phyloP scores from a whole-genome alignment of 1,140 invertebrate genomes.

The Homalodisca vitripennis region DNA sequence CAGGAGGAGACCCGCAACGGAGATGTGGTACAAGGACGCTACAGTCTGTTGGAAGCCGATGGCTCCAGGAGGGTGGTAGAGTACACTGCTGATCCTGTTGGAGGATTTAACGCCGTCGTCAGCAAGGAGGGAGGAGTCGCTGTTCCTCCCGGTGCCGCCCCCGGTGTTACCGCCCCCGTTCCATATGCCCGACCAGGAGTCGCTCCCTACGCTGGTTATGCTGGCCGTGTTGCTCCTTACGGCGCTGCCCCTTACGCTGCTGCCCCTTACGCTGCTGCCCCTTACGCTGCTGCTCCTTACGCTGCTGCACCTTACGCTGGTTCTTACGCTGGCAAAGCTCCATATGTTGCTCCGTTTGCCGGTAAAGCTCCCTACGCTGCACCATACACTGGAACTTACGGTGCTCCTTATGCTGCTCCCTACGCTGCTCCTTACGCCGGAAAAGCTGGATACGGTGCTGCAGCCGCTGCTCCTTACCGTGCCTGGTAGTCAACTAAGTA shows the following conservation, averaged over 20 bases:
- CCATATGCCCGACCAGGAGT: conserved; percentile 19
- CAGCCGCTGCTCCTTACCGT: not conserved
- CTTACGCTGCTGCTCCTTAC: conserved; percentile 10
- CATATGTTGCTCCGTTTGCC: not conserved
- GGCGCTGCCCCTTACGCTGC: not conserved
- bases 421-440: conserved; percentile 21
- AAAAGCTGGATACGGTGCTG: not conserved
- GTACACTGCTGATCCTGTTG: conserved; percentile 44
- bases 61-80: conserved; percentile 43
- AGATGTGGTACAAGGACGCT: conserved; percentile 37
- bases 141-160: not conserved
- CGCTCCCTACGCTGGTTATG: conserved; percentile 4
- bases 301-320: conserved; percentile 12
- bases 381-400: conserved; percentile 24
- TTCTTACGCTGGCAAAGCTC: conserved; percentile 1
- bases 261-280: conserved; percentile 19
- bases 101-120: conserved; percentile 39
- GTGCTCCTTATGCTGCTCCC: conserved; percentile 27
- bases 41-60: conserved; percentile 43
- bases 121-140: conserved; percentile 30
- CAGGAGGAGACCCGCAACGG: conserved; percentile 44
- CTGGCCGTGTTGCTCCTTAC: conserved; percentile 1
- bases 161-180: conserved; percentile 13
- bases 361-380: conserved; percentile 15
- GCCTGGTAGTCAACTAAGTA: conserved; percentile 3